Conservation (phyloP, 1,140 invertebrate genomes). For the Caenorhabditis tropicalis region DNA sequence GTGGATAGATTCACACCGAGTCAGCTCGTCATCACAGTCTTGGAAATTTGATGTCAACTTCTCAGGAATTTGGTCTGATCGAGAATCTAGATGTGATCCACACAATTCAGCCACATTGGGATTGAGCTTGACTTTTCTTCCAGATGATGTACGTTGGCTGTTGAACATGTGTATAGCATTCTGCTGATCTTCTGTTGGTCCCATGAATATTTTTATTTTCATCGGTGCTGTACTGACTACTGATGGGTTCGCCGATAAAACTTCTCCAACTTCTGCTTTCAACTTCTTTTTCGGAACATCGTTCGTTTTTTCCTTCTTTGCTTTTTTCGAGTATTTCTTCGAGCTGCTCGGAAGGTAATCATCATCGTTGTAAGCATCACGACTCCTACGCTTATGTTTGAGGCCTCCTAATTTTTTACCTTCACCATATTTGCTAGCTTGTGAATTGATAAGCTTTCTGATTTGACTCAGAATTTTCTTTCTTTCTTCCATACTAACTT, state of each 20-base stretch:
- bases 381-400: background rate
- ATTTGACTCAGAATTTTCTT: background rate
- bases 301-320: background rate
- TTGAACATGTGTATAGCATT: constrained; percentile 3
- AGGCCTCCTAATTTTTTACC: no score
- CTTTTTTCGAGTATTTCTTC: background rate
- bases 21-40: background rate
- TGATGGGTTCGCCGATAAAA: background rate
- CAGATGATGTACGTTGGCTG: background rate
- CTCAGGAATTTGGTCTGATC: background rate
- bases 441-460: background rate
- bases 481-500: background rate
- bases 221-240: background rate
- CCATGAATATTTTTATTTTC: background rate
- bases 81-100: background rate
- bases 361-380: background rate
- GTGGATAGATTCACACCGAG: background rate
- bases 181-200: background rate
- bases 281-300: background rate
- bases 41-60: background rate
- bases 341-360: background rate
- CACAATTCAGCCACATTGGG: background rate
- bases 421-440: background rate
- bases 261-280: background rate
- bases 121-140: background rate